Evolutionary conservation across 2,797 vertebrate species (phyloP).

Genomic region (Enteromius viviparus): DNA sequence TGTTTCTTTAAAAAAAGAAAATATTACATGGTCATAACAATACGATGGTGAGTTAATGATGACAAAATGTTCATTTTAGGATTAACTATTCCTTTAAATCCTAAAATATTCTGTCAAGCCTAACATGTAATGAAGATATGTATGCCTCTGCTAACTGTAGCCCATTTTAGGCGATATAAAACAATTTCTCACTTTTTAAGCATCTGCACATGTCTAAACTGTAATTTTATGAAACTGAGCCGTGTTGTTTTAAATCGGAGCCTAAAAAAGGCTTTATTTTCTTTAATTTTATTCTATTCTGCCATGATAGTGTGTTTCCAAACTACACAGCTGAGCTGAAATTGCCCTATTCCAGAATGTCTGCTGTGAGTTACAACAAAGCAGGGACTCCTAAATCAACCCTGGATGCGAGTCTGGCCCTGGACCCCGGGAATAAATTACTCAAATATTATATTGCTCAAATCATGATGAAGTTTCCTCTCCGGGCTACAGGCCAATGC

Average conservation of each 20-base stretch:
- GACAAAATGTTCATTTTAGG: not conserved
- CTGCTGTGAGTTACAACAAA: constrained; percentile 57
- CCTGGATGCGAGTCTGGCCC: constrained; percentile 44
- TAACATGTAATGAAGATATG: constrained; percentile 39
- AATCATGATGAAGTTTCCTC: constrained; percentile 58
- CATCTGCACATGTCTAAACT: constrained; percentile 51
- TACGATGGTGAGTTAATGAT: not conserved
- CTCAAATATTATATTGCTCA: constrained; percentile 60
- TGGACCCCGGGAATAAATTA: constrained; percentile 54
- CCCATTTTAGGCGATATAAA: constrained; percentile 34
- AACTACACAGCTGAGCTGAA: constrained; percentile 55
- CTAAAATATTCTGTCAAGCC: constrained; percentile 18
- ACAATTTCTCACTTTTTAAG: constrained; percentile 37
- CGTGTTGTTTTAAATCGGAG: constrained; percentile 40
- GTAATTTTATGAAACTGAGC: constrained; percentile 35
- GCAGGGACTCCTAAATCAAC: constrained; percentile 60
- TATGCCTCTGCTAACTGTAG: constrained; percentile 20
- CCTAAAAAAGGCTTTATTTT: constrained; percentile 47
- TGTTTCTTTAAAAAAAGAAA: constrained; percentile 9
- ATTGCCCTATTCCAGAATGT: constrained; percentile 52
- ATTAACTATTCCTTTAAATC: not conserved
- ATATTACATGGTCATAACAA: not conserved
- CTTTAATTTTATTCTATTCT: constrained; percentile 40
- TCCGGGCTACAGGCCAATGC: constrained; percentile 52
- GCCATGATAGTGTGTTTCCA: constrained; percentile 51